Percentiles rank a stretch among this genome's conserved stretches.
phyloP scores from a whole-genome alignment of 2,113 vertebrate genomes.

The Cariama cristata region DNA sequence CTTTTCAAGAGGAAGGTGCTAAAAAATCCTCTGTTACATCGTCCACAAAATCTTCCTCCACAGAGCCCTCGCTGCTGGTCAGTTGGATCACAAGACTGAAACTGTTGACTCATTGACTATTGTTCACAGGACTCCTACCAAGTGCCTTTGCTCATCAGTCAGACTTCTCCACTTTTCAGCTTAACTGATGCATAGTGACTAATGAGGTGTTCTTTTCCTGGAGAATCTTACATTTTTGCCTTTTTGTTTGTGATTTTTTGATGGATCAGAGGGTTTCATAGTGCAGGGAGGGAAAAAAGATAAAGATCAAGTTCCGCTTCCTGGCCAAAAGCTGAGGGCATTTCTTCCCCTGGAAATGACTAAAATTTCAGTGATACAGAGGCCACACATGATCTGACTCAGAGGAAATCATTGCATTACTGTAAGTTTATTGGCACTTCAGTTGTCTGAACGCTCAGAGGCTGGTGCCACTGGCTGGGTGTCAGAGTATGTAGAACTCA shows the following conservation, averaged over 20 bases:
- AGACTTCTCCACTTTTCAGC: neutral
- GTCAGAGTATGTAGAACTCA: neutral
- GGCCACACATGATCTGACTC: neutral
- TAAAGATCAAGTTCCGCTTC: neutral
- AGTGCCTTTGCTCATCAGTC: constrained; percentile 73
- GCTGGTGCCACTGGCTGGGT: neutral
- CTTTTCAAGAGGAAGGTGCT: constrained; percentile 84
- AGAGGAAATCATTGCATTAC: neutral
- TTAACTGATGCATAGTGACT: constrained; percentile 64
- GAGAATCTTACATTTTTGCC: neutral
- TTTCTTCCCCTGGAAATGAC: neutral
- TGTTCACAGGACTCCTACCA: constrained; percentile 44
- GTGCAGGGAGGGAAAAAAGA: neutral
- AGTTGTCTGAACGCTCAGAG: neutral
- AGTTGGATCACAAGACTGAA: constrained; percentile 90
- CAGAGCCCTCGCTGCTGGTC: constrained; percentile 87
- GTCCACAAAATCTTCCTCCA: constrained; percentile 58
- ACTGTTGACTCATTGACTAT: constrained; percentile 89
- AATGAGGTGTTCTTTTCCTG: neutral
- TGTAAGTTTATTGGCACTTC: neutral
- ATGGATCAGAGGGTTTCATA: neutral
- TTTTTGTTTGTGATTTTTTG: neutral
- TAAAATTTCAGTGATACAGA: neutral
- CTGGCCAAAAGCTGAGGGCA: neutral
- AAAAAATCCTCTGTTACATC: constrained; percentile 72